Evolutionary conservation across 1,140 invertebrate genomes (phyloP).

Genomic region (Ctenoplectra terminalis): DNA sequence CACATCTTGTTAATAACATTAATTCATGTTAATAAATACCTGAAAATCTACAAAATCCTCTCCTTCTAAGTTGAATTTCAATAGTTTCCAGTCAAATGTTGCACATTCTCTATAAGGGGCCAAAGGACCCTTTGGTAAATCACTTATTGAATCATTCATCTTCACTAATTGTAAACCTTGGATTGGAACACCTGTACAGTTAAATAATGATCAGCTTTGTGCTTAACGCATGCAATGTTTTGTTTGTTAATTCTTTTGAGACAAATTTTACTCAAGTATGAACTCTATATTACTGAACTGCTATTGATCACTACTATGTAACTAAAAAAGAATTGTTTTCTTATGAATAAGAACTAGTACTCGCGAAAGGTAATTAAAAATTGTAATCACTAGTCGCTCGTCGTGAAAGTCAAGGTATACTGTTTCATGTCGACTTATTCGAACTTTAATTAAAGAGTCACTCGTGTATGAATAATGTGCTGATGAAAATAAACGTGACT

Average conservation of each 20-base stretch:
- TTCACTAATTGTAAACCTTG: slow-evolving; percentile 11
- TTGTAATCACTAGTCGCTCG: not conserved
- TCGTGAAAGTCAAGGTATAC: not conserved
- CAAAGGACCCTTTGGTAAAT: slow-evolving; percentile 89
- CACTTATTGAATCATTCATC: slow-evolving; percentile 75
- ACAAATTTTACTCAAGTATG: too few relatives aligned
- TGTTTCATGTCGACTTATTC: too few relatives aligned
- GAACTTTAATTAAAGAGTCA: not conserved
- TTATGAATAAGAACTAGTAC: not conserved
- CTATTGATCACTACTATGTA: too few relatives aligned
- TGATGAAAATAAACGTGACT: not conserved
- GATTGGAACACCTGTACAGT: not conserved
- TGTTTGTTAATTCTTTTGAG: too few relatives aligned
- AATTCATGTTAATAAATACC: too few relatives aligned
- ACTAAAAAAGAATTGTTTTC: too few relatives aligned
- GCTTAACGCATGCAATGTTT: not conserved
- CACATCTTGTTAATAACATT: not conserved
- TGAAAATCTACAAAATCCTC: slow-evolving; percentile 84
- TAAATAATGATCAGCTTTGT: not conserved
- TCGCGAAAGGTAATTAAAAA: not conserved
- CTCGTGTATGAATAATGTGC: not conserved
- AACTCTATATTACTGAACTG: too few relatives aligned
- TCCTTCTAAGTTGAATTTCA: slow-evolving; percentile 89
- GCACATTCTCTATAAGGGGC: slow-evolving; percentile 89
- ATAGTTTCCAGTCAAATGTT: slow-evolving; percentile 92